A percentile compares a stretch with the other conserved stretches of the same genome.
Evolutionary conservation across 92 coral and sea anemone species (phyloP).

Genomic region (Porites lobata): DNA sequence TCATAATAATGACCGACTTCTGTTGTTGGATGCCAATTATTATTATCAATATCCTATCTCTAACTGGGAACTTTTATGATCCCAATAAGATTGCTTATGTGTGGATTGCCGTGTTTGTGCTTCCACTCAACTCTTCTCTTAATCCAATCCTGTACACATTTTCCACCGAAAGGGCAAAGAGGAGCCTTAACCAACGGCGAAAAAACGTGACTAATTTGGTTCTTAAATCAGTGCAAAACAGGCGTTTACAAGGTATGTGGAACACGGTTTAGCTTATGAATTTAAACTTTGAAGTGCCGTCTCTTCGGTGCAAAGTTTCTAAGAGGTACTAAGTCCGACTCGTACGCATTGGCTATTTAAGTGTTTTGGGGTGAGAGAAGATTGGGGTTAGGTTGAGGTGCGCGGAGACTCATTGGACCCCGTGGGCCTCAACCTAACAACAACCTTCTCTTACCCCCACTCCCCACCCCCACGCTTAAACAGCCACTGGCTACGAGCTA

Average conservation of each 20-base stretch:
- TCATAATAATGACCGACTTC: conserved; percentile 76
- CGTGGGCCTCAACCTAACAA: too few species aligned
- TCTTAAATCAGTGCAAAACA: not conserved
- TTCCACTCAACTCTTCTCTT: conserved; percentile 72
- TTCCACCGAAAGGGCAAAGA: conserved; percentile 47
- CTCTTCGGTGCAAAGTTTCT: too few species aligned
- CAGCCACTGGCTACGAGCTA: too few species aligned
- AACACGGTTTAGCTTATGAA: not conserved
- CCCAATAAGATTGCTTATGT: conserved; percentile 69
- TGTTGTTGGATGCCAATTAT: conserved; percentile 84
- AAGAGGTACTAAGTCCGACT: too few species aligned
- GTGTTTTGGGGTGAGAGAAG: too few species aligned
- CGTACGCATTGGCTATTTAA: too few species aligned
- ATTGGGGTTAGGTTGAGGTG: too few species aligned
- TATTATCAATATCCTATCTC: conserved; percentile 64
- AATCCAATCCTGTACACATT: conserved; percentile 77
- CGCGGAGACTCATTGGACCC: too few species aligned
- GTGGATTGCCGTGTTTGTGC: conserved; percentile 80
- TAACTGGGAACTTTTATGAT: conserved; percentile 66
- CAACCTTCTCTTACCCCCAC: too few species aligned
- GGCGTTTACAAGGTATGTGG: conserved; percentile 11
- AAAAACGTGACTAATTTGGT: not conserved
- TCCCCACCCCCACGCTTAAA: too few species aligned
- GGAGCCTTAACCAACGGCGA: conserved; percentile 18
- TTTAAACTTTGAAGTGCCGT: too few species aligned